phyloP scores from a whole-genome alignment of 1,140 invertebrate species.

The Papilio glaucus region DNA sequence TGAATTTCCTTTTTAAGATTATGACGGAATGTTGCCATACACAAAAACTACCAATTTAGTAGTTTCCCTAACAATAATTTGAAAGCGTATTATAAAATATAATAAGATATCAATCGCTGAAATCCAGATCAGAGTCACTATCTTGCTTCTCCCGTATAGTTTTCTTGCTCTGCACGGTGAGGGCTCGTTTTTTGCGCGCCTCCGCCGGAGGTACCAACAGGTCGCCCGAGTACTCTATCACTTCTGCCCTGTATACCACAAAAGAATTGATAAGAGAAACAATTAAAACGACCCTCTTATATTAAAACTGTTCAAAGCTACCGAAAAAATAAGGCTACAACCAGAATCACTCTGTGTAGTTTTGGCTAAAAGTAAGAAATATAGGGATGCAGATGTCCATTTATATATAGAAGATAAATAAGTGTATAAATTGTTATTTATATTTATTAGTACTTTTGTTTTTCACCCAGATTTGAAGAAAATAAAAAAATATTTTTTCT shows the following conservation, averaged over 20 bases:
- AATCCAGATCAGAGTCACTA: conserved; percentile 86
- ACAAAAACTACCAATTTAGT: conserved; percentile 32
- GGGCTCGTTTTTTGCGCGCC: conserved; percentile 81
- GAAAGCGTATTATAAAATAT: not conserved
- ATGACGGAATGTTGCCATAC: not conserved
- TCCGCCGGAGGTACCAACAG: conserved; percentile 87
- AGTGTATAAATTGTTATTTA: no score
- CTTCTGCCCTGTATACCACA: conserved; percentile 78
- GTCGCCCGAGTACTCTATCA: conserved; percentile 93
- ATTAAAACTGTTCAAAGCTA: no score
- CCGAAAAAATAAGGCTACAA: no score
- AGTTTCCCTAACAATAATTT: conserved; percentile 11
- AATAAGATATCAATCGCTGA: conserved; percentile 75
- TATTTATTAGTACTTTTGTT: no score
- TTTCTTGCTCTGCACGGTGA: conserved; percentile 84
- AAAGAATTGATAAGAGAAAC: conserved; percentile 4
- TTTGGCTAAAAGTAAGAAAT: no score
- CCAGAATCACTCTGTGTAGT: no score
- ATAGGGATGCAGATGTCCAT: no score
- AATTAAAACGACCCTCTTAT: no score
- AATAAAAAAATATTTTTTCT: no score
- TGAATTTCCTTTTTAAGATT: not conserved
- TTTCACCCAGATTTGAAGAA: no score
- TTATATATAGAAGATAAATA: no score
- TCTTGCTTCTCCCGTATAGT: conserved; percentile 86